Base-by-base conservation (phyloP, 1,140 invertebrate genomes). In the Tetragonula clypearis region DNA sequence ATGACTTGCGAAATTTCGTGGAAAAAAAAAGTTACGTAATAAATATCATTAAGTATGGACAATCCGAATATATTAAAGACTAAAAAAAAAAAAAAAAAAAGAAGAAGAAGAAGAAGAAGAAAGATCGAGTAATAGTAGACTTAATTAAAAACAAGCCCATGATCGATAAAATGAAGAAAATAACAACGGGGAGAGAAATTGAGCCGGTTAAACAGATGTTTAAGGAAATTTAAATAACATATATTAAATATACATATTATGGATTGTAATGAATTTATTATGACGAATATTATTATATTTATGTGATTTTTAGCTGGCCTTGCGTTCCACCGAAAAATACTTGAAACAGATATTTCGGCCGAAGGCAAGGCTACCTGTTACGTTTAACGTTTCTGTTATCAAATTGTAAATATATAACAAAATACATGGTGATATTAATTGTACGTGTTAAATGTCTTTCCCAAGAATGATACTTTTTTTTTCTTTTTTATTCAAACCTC, bases 331-430 rank as follows among this genome's bases (percentile, higher is more conserved):
- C 87, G 77, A 79, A 92, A 78, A 79, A 86, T 79, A 79, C 58
- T 78, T 82, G 81, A 73, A 87, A 66, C 69, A 86, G 30, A 78
- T 71, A 87, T 91, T 87, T 82, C 86, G 86, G 87, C 83, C 75
- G 86, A 91, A 85, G 80, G 84, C 83, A 88, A 89, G 88, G 85
- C 88, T 89, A 86, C 79, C 87, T 91, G 92, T 93, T 93, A 92
- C 60, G 89, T 93, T 93, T 90, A 88, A 89, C 80, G 75, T 90
- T 93, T 92, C 88, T 92, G 92, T 93, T 93, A 91, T 92, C 86
- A 92, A 92, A 92, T 91, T 93, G 92, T 93, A 93, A 93, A 93
- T 93, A 93, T 90, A 93, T 93, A 91, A 93, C 87, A 88, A 92
- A 92, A 92, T 92, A 93, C 91, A 92, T 92, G 92, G 91, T 92